Conservation (phyloP, 23 tunicate genomes). For the Ascidia mentula region DNA sequence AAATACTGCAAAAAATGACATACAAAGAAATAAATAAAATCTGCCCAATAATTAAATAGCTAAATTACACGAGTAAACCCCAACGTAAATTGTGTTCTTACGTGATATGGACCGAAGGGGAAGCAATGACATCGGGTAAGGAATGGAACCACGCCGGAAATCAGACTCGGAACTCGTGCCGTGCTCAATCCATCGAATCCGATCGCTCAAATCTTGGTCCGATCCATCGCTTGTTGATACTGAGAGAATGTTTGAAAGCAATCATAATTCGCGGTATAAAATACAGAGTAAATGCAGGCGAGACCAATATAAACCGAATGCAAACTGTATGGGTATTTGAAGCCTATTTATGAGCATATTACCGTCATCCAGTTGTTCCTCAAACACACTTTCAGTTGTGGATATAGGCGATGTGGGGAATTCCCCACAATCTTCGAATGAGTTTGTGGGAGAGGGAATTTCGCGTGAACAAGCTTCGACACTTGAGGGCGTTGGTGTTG, state of each 20-base stretch:
- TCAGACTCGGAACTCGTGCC: slow-evolving; percentile 33
- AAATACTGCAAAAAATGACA: no score
- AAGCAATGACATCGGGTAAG: slow-evolving; percentile 27
- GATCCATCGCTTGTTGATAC: neutral
- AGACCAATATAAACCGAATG: no score
- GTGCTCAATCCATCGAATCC: slow-evolving; percentile 26
- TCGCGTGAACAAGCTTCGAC: neutral
- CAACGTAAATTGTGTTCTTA: no score
- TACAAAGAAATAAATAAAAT: no score
- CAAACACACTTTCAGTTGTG: slow-evolving; percentile 21
- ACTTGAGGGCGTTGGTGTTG: neutral
- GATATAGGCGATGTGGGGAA: slow-evolving; percentile 3
- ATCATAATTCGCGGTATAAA: no score
- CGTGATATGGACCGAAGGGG: slow-evolving; percentile 9
- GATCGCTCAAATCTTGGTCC: slow-evolving; percentile 30
- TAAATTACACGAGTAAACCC: no score
- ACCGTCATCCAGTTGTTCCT: neutral
- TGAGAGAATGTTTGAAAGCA: no score
- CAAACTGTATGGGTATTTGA: no score
- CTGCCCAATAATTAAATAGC: no score
- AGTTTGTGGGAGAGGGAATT: neutral
- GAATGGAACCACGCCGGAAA: slow-evolving; percentile 37
- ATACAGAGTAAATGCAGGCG: no score
- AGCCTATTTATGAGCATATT: no score
- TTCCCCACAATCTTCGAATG: neutral